Base-by-base conservation (phyloP, 2,113 vertebrate species). In the Chloebia gouldiae region DNA sequence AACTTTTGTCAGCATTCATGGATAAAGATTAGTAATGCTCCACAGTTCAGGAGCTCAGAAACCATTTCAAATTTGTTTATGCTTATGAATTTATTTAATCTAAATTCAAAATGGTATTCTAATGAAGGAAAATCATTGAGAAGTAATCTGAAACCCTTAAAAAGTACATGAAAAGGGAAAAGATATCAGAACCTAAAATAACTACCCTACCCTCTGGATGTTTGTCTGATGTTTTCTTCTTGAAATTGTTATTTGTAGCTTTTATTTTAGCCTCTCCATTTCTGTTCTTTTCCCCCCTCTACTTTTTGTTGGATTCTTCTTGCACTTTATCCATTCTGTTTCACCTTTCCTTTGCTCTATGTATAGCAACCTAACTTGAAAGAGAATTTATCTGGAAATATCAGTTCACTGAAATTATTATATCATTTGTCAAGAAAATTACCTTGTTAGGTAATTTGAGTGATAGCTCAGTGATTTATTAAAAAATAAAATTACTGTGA, bases 271-370 rank as follows among this genome's bases (percentile, higher is more conserved):
- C 6, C 3, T 66, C 7, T 2, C 22, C 4, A 50, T 68, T 54
- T 82, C 25, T 45, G 10, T 54, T 93, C 44, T 20, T n/a, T 65
- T 84, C 3, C 6, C 5, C 6, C 11, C 3, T 70, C n/a, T 37
- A 19, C 8, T 72, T 84, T 47, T 39, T 78, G 14, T 40, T 61
- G 21, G 18, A 57, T 84, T 81, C 15, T 53, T 7, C 35, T 66
- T 33, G 5, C 0, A 0, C 7, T 4, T 37, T 14, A 47, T 23
- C n/a, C 6, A 11, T 77, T 78, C 14, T 66, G 5, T 64, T 75
- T 90, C 22, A 51, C 16, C 14, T 69, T 91, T 91, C 18, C 17
- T 71, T 72, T 84, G 10, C 15, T 68, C 11, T 28, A 7, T 64
- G 23, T 68, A 2, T 28, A 71, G 70, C 33, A 84, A 78, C 13